Evolutionary conservation across 2,797 vertebrate genomes (phyloP), one percentile per base, ranked within the genome.

Genomic region (Myotis myotis): DNA sequence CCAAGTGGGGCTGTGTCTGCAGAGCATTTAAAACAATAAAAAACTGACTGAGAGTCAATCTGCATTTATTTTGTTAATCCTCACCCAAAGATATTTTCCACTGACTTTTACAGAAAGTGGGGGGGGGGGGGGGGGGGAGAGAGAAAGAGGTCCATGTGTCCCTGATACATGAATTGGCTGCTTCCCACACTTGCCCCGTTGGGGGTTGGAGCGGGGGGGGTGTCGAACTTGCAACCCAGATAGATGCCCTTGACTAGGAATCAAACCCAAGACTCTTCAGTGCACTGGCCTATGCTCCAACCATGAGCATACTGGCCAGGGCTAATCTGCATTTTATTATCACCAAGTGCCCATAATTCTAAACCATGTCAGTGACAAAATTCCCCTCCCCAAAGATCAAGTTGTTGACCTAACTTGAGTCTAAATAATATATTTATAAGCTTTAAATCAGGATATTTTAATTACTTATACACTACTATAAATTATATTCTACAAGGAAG

Each of bases 251-350:
- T 64, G 60, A 64, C 30, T 13, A 28, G 60, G 28, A 62, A 62
- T 62, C 28, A 12, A 62, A 62, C 28, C 57, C 25, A 30, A 62
- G 28, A 62, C 28, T 30, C 60, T 62, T 62, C 15, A 30, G 60
- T 64, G 28, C 28, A 64, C 60, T n/a, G 30, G 60, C 28, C 60
- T 30, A 30, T n/a, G 60, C 60, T n/a, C 60, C 60, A 64, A 64
- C 28, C 60, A n/a, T 60, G 57, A 60, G 57, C 57, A 60, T 5
- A 60, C 57, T 60, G 57, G 28, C 60, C 60, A 28, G 60, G 60
- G 28, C 55, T 6, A 16, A 23, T 72, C 91, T 91, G 83, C 83
- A 71, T 93, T 90, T 89, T 87, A 88, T 87, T 76, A 95, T 60
- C 62, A 62, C 64, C 57, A n/a, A 55, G 62, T n/a, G 30, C 66